A percentile compares a stretch with the other conserved stretches of the same genome.
phyloP scores from a whole-genome alignment of 1,140 invertebrate genomes.

The Lepidotrigona ventralis region DNA sequence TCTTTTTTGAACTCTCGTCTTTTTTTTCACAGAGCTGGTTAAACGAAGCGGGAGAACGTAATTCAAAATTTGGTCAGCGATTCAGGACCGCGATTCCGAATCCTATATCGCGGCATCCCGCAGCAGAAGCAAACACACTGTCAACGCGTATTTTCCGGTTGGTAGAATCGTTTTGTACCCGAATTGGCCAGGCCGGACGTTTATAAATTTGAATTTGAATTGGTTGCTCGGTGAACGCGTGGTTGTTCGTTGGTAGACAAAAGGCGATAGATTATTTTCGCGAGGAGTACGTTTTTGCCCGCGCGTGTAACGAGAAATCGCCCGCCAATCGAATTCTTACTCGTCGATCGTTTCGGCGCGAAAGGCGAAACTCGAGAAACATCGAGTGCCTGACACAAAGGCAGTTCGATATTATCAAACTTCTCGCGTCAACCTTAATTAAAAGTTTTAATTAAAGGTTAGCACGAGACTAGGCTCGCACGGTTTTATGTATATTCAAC shows the following conservation, averaged over 20 bases:
- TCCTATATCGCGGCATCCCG: not conserved
- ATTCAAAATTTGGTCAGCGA: not conserved
- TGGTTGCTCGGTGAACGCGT: not conserved
- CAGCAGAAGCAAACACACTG: slow-evolving; percentile 23
- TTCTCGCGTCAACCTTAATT: slow-evolving; percentile 26
- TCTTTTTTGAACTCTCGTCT: too few relatives aligned
- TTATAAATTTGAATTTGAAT: slow-evolving; percentile 38
- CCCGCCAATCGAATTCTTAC: not conserved
- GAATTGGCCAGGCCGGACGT: slow-evolving; percentile 13
- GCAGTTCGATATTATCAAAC: slow-evolving; percentile 14
- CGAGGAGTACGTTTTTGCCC: not conserved
- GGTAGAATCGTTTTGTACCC: slow-evolving; percentile 9
- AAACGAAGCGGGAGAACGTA: not conserved
- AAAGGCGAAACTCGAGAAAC: not conserved
- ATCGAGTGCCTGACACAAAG: not conserved
- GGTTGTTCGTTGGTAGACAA: not conserved
- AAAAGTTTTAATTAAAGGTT: slow-evolving; percentile 43
- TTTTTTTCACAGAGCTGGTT: not conserved
- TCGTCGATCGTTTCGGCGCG: not conserved
- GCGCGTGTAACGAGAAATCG: not conserved
- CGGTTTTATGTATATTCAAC: slow-evolving; percentile 17
- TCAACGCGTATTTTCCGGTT: slow-evolving; percentile 16
- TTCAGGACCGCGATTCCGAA: not conserved
- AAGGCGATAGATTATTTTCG: slow-evolving; percentile 16
- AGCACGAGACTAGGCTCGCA: slow-evolving; percentile 3